These are phyloP conservation scores for Nyctibius grandis DNA, from an alignment of 2,797 vertebrate species.

Conservation along the genomic window DNA sequence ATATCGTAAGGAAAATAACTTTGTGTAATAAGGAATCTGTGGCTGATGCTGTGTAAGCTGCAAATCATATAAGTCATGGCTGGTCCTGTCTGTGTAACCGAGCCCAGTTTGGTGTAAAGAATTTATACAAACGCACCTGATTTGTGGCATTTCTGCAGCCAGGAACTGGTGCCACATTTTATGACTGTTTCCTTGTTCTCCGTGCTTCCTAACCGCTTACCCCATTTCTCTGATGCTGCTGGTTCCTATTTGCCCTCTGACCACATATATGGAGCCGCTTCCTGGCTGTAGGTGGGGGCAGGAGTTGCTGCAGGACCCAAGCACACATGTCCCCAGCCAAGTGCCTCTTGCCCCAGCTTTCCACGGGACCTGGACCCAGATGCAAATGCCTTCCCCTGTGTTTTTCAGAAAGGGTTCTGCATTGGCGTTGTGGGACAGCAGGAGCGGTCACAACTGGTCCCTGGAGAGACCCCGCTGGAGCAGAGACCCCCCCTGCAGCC, in stretches of 20 bases:
- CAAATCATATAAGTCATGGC: not conserved
- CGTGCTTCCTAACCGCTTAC: not conserved
- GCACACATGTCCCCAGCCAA: accelerated
- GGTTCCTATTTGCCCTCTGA: not conserved
- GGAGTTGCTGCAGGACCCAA: not conserved
- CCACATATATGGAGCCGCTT: accelerated
- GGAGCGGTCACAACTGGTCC: not conserved
- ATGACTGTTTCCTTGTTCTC: not conserved
- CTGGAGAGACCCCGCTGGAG: not conserved
- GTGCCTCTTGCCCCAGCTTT: not conserved
- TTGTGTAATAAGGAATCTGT: not conserved
- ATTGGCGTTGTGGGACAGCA: not conserved
- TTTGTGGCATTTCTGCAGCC: not conserved
- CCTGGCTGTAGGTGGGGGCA: not conserved
- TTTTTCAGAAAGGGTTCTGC: not conserved
- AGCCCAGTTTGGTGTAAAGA: not conserved
- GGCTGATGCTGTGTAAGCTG: not conserved
- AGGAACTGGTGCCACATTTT: not conserved
- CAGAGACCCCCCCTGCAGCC: not conserved
- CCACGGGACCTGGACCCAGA: not conserved
- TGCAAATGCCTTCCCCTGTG: not conserved
- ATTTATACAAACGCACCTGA: not conserved
- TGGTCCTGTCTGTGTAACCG: not conserved
- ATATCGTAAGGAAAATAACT: conserved; percentile 34
- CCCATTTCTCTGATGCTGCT: not conserved